Evolutionary conservation across 2,113 vertebrate genomes (phyloP), one percentile per base, ranked within the genome.

Genomic region (Nannobrachium achirus): DNA sequence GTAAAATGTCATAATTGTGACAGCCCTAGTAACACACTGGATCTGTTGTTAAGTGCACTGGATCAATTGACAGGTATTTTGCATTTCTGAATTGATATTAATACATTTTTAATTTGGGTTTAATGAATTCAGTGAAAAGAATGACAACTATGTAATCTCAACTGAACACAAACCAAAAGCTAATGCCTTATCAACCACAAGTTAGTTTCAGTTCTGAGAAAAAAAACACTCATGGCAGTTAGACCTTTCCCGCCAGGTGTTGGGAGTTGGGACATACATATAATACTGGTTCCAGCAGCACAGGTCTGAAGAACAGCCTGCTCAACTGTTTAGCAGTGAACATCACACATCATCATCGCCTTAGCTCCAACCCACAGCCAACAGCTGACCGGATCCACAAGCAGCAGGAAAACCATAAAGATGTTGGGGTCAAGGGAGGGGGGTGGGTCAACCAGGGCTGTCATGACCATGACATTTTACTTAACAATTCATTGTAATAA

Each of bases 1-100:
- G n/a, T n/a, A n/a, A n/a, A n/a, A n/a, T n/a, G n/a, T n/a, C n/a
- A n/a, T n/a, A n/a, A n/a, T n/a, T n/a, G n/a, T n/a, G n/a, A n/a
- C n/a, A n/a, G n/a, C n/a, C n/a, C n/a, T n/a, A 25, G 4, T 0
- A 74, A 71, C 33, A 66, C 45, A 69, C 40, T 71, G 46, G 39
- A 69, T 73, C 46, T 75, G 69, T 73, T 66, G 73, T 76, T 66
- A 49, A 56, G 11, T 67, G n/a, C 45, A 75, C 63, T 69, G 16
- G 3, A 80, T 42, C 64, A 7, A 16, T 50, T 6, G 18, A 14
- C 20, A 33, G 7, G 5, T 14, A n/a, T n/a, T 14, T 11, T 8
- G 16, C 48, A 16, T 39, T 39, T 40, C 25, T 56, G 11, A 6
- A 14, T n/a, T 56, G 10, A 7, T 39, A 33, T 1, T 39, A 39